These are phyloP conservation scores for Hypothenemus hampei DNA, from an alignment of 1,140 invertebrate genomes.

Conservation along the genomic window DNA sequence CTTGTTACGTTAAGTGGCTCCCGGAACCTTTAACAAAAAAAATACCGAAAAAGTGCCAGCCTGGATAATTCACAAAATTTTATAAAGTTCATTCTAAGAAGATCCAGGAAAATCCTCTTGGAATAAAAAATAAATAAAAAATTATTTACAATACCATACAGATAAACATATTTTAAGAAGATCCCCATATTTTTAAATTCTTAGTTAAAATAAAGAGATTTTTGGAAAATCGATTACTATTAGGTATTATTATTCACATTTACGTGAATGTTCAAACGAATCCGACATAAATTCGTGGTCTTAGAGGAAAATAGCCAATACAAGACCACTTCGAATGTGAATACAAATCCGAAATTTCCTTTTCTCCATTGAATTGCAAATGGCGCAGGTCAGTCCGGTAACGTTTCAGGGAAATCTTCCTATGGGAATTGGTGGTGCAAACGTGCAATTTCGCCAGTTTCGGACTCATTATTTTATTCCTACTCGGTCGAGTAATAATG, in stretches of 20 bases:
- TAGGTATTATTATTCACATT: not conserved
- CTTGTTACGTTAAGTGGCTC: no score
- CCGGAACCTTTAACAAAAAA: no score
- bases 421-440: not conserved
- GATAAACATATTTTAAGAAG: no score
- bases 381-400: not conserved
- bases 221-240: no score
- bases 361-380: conserved; percentile 6
- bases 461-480: not conserved
- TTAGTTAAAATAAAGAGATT: no score
- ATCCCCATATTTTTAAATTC: no score
- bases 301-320: conserved; percentile 2
- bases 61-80: no score
- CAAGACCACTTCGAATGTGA: not conserved
- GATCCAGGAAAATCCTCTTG: no score
- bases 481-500: not conserved
- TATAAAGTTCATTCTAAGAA: no score
- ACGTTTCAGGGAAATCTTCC: not conserved
- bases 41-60: no score
- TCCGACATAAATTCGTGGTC: not conserved
- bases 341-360: conserved; percentile 5
- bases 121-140: no score
- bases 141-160: no score
- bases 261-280: not conserved
- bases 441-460: conserved; percentile 1